A percentile compares a stretch with the other conserved stretches of the same genome.
Evolutionary conservation across 2,113 vertebrate genomes (phyloP).

Genomic region (Perccottus glenii): DNA sequence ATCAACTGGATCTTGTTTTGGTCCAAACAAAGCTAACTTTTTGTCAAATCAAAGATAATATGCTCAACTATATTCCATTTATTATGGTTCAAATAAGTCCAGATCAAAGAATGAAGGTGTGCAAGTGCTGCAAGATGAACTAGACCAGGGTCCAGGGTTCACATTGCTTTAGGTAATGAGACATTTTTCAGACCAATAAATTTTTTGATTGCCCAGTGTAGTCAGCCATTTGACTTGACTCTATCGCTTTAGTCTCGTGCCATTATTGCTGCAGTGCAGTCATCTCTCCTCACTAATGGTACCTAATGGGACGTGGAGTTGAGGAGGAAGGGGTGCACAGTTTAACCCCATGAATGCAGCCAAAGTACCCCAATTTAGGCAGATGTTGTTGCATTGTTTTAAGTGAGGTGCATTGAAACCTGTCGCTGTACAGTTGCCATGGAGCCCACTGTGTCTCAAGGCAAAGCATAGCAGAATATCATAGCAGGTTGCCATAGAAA

Average conservation of each 20-base stretch:
- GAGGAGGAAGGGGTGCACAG: neutral
- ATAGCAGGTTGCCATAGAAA: slow-evolving; percentile 75
- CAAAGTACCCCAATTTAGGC: slow-evolving; percentile 32
- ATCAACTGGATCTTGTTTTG: too few relatives aligned
- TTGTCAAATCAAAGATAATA: too few relatives aligned
- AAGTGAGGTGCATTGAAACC: slow-evolving; percentile 68
- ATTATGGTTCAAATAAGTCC: too few relatives aligned
- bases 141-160: too few relatives aligned
- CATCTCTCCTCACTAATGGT: slow-evolving; percentile 20
- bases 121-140: too few relatives aligned
- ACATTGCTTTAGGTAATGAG: too few relatives aligned
- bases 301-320: slow-evolving; percentile 6
- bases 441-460: slow-evolving; percentile 63
- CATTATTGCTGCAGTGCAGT: neutral
- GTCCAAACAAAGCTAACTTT: too few relatives aligned
- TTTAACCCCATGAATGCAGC: slow-evolving; percentile 23
- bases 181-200: too few relatives aligned
- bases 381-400: slow-evolving; percentile 61
- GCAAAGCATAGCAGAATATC: slow-evolving; percentile 59
- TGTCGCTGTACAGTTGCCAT: slow-evolving; percentile 70
- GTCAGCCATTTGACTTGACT: too few relatives aligned
- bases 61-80: too few relatives aligned
- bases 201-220: too few relatives aligned
- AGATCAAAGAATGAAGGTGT: too few relatives aligned
- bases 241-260: slow-evolving; percentile 3